Percentiles rank a stretch among this genome's conserved stretches.
These are phyloP conservation scores for Gobionotothen gibberifrons DNA, from an alignment of 2,797 vertebrate genomes.

Conservation along the genomic window DNA sequence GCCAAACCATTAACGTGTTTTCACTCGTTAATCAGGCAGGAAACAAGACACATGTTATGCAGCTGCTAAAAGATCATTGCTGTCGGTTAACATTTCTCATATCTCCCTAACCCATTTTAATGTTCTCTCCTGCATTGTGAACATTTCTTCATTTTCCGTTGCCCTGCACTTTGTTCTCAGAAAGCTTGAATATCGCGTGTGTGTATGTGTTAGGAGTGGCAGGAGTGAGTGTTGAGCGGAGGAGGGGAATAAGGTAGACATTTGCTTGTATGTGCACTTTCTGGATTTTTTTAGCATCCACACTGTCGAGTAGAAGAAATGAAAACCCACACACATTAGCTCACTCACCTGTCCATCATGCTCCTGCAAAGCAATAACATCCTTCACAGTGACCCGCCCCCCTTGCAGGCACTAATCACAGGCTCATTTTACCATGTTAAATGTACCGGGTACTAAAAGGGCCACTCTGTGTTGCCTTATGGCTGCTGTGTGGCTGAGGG, in stretches of 20 bases:
- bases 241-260: constrained; percentile 25
- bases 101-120: neutral
- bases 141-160: constrained; percentile 32
- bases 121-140: neutral
- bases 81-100: neutral
- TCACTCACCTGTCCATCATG: constrained; percentile 38
- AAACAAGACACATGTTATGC: constrained; percentile 1
- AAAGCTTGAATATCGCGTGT: constrained; percentile 47
- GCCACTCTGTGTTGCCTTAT: constrained; percentile 71
- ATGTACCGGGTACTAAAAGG: constrained; percentile 73
- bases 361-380: constrained; percentile 33
- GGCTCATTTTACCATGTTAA: constrained; percentile 72
- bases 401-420: constrained; percentile 68
- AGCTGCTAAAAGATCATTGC: constrained; percentile 10
- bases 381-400: constrained; percentile 51
- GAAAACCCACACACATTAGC: constrained; percentile 29
- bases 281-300: constrained; percentile 37
- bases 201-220: constrained; percentile 12
- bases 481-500: constrained; percentile 50
- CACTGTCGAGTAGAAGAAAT: constrained; percentile 35
- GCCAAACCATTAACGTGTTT: neutral
- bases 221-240: neutral
- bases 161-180: constrained; percentile 45
- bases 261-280: constrained; percentile 45
- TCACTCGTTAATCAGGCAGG: constrained; percentile 24